These are phyloP conservation scores for Lithophane ornitopus DNA, from an alignment of 2,888 invertebrate species.

Conservation along the genomic window DNA sequence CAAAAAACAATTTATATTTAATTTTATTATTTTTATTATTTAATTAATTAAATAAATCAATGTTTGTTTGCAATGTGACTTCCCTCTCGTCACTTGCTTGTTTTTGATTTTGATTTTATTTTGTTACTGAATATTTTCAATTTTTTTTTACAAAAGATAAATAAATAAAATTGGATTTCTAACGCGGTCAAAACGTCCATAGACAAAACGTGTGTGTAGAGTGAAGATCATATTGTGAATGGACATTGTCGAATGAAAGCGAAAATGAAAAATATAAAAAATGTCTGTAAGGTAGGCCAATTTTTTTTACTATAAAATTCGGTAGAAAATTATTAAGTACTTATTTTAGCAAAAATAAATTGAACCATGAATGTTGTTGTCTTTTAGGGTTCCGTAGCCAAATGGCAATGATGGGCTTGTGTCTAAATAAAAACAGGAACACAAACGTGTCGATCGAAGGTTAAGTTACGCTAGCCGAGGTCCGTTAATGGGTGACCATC, in stretches of 20 bases:
- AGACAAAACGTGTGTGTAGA: conserved; percentile 69
- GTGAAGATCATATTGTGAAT: conserved; percentile 88
- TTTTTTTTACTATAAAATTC: conserved; percentile 76
- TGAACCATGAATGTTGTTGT: conserved; percentile 89
- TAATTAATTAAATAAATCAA: conserved; percentile 72
- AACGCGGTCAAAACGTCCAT: conserved; percentile 64
- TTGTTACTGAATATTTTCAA: conserved; percentile 22
- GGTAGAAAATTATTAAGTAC: conserved; percentile 54
- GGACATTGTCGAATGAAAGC: conserved; percentile 79
- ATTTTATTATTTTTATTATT: conserved; percentile 66
- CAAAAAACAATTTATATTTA: conserved; percentile 49
- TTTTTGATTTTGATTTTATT: conserved; percentile 61
- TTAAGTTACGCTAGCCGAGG: background rate
- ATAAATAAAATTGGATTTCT: conserved; percentile 38
- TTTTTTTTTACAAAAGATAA: conserved; percentile 35
- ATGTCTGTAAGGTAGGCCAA: conserved; percentile 91
- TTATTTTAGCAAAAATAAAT: conserved; percentile 57
- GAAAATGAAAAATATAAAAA: conserved; percentile 71
- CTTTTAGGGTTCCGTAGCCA: conserved; percentile 46
- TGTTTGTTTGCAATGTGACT: conserved; percentile 89
- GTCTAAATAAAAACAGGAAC: background rate
- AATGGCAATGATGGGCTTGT: background rate
- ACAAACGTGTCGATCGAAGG: background rate
- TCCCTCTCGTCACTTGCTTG: conserved; percentile 85
- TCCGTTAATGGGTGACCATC: background rate